Evolutionary conservation across 2,888 invertebrate genomes (phyloP), one percentile per base, ranked within the genome.

Genomic region (Vandiemenella viatica): DNA sequence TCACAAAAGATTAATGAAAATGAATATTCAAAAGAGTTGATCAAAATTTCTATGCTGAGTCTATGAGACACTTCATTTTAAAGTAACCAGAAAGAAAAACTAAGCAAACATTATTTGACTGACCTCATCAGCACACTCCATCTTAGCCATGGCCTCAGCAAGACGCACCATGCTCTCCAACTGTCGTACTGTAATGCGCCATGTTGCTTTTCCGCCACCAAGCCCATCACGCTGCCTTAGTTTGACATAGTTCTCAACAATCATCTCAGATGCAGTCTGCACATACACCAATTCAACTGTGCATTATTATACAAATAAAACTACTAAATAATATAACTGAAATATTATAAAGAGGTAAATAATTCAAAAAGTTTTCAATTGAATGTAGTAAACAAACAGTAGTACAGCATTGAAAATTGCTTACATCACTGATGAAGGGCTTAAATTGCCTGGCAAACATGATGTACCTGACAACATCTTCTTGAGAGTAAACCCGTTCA

Each of bases 181-280:
- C 63, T 99, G 98, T 0, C 98, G 75, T 17, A 97, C 97, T 0
- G 98, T 98, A 57, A 98, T 93, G 47, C 96, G 74, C 93, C 96
- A 97, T 0, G 92, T 81, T 46, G 80, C 83, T 63, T 77, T 80
- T 1, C 79, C 75, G 1, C 73, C 63, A 1, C 74, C 73, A 8
- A 75, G 74, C 3, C 81, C 80, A 65, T 96, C 97, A 2, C 91
- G 73, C 60, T 90, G 80, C 0, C 98, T 74, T 48, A 98, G 71
- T 54, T 79, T 78, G 15, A 83, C 83, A 69, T 98, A 98, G 66
- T 89, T 84, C 54, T 85, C 82, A 1, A 96, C 87, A 37, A 99
- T 74, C 42, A 87, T 72, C 48, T 83, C 79, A 20, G 79, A 80
- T 0, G 96, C 87, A 56, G 89, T 91, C 69, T 49, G 32, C 10